phyloP scores from a whole-genome alignment of 2,113 vertebrate genomes.

The Numida meleagris region DNA sequence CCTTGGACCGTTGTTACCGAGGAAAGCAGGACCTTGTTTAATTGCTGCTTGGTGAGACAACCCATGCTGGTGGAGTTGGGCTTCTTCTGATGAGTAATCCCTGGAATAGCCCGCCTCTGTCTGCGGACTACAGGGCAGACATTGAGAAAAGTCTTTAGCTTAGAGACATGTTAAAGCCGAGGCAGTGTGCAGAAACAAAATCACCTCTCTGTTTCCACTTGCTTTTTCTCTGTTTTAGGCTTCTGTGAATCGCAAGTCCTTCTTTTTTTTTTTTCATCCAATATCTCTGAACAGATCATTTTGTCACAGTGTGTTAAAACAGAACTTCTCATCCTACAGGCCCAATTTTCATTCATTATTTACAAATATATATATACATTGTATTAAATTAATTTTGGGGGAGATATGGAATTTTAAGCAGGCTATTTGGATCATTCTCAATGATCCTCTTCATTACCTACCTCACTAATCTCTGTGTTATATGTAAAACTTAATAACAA shows the following conservation, averaged over 20 bases:
- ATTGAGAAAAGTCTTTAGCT: background rate
- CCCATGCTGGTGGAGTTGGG: background rate
- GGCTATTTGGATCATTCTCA: background rate
- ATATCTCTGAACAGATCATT: background rate
- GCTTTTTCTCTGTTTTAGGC: background rate
- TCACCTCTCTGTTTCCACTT: background rate
- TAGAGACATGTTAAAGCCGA: background rate
- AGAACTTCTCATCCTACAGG: background rate
- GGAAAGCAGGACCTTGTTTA: background rate
- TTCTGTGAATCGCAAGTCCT: background rate
- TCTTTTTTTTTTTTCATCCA: background rate
- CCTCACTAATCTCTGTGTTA: background rate
- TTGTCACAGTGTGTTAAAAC: background rate
- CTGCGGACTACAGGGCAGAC: background rate
- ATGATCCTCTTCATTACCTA: background rate
- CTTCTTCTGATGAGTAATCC: background rate
- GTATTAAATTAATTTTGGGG: background rate
- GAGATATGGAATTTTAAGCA: background rate
- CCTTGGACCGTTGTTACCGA: fast-evolving
- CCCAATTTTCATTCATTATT: background rate
- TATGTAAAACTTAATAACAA: background rate
- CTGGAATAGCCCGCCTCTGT: background rate
- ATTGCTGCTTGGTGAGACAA: background rate
- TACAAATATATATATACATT: background rate
- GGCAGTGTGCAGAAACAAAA: background rate